Evolutionary conservation across 2,113 vertebrate genomes (phyloP), one percentile per base, ranked within the genome.

Genomic region (Formicarius rufipectus): DNA sequence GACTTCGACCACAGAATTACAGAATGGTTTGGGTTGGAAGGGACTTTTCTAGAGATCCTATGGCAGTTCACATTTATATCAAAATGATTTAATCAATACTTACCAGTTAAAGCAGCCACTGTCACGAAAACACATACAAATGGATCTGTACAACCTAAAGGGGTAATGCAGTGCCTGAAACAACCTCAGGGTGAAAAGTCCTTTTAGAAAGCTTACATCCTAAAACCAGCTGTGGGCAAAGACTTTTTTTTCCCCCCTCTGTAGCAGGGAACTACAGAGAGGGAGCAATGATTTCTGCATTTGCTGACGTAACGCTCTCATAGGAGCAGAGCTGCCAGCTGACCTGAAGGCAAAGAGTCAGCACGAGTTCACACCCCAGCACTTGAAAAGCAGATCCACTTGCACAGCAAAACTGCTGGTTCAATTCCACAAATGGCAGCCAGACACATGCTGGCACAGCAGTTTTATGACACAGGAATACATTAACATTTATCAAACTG

Each of bases 401-500:
- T 60, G 66, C 87, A 72, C 81, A 93, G 89, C 89, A 91, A 31
- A 96, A 63, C 89, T 69, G 83, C 82, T 62, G 58, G 49, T 56
- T 72, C 67, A 73, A 49, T 76, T 75, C 69, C 75, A 45, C 89
- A 90, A 91, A 73, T 64, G 74, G 91, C 80, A 85, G 81, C 93
- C 87, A 95, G 91, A 87, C 84, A 88, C 78, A 7, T 23, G 82
- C 95, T 96, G 74, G 84, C 64, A 8, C 91, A 84, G 93, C 93
- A 88, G 20, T 92, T 94, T 55, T 30, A 30, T 23, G 59, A 67
- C 68, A 77, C 0, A 53, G 74, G 89, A 89, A 92, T 79, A 87
- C 47, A 89, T 95, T 95, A 94, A 84, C 77, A 87, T 94, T 93
- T 87, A 89, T 92, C 89, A 87, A 84, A 75, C 49, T 72, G 66